phyloP scores from a whole-genome alignment of 2,113 vertebrate genomes.

The Lucifuga dentata region DNA sequence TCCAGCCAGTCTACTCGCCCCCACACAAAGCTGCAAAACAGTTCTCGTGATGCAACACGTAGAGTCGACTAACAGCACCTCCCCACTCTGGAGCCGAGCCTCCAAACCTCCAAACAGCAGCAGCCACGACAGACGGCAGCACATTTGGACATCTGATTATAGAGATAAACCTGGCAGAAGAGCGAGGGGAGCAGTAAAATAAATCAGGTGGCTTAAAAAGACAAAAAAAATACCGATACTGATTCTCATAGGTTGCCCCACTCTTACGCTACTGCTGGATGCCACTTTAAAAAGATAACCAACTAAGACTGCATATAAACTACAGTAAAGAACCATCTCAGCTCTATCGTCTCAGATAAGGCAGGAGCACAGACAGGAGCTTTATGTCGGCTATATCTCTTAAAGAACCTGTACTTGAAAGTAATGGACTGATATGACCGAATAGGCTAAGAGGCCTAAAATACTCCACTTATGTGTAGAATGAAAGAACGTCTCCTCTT shows the following conservation, averaged over 20 bases:
- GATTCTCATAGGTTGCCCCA: slow-evolving; percentile 30
- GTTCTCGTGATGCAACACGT: slow-evolving; percentile 55
- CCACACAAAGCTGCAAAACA: slow-evolving; percentile 60
- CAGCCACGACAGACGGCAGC: slow-evolving; percentile 52
- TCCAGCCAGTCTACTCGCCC: slow-evolving; percentile 64
- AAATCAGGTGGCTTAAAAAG: slow-evolving; percentile 63
- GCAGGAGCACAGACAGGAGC: slow-evolving; percentile 47
- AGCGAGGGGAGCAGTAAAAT: slow-evolving; percentile 57
- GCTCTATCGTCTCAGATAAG: slow-evolving; percentile 52
- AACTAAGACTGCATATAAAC: slow-evolving; percentile 56
- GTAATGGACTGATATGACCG: slow-evolving; percentile 18
- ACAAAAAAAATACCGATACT: slow-evolving; percentile 16
- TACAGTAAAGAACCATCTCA: slow-evolving; percentile 41
- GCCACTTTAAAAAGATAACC: slow-evolving; percentile 69
- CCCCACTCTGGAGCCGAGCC: slow-evolving; percentile 33
- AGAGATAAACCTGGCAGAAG: slow-evolving; percentile 66
- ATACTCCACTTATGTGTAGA: slow-evolving; percentile 5
- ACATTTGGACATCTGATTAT: slow-evolving; percentile 75
- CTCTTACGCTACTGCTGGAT: slow-evolving; percentile 54
- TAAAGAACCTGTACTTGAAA: slow-evolving; percentile 61
- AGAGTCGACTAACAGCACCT: slow-evolving; percentile 49
- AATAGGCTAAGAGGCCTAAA: slow-evolving; percentile 31
- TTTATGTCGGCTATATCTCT: slow-evolving; percentile 65
- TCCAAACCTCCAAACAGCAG: slow-evolving; percentile 53
- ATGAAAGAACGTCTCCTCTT: neutral